Conservation (phyloP, 2,888 invertebrate genomes). For the Pherbina coryleti region DNA sequence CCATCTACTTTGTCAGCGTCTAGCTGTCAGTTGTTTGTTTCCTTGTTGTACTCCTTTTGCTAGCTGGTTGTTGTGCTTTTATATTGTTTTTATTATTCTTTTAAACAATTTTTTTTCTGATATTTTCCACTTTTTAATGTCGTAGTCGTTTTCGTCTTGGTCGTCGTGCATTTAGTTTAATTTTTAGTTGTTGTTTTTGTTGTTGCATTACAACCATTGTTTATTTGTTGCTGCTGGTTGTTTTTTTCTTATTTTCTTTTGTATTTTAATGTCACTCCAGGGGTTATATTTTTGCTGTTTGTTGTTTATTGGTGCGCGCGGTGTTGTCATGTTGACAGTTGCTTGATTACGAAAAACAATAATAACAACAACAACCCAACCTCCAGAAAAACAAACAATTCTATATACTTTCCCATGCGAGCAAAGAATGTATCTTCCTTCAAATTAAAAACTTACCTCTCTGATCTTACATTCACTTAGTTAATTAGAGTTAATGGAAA, state of each 20-base stretch:
- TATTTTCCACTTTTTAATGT: background rate
- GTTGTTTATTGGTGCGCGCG: conserved; percentile 1
- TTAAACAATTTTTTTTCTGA: background rate
- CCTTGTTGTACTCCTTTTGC: background rate
- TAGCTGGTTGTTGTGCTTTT: background rate
- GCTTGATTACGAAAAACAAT: conserved; percentile 22
- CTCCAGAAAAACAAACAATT: background rate
- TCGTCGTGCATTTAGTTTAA: background rate
- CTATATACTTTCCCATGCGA: too few relatives aligned
- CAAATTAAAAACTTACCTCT: too few relatives aligned
- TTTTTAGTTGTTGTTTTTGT: background rate
- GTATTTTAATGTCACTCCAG: conserved; percentile 34
- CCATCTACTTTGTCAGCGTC: background rate
- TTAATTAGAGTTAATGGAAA: too few relatives aligned
- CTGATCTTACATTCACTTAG: too few relatives aligned
- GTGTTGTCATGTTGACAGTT: conserved; percentile 24
- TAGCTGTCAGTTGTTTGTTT: background rate
- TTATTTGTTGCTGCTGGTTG: conserved; percentile 6
- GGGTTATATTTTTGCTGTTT: conserved; percentile 21
- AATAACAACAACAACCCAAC: background rate
- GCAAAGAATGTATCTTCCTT: too few relatives aligned
- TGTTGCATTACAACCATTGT: background rate
- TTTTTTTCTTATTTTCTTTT: background rate
- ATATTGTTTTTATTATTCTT: conserved; percentile 10
- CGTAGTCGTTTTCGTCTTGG: background rate